Conservation (phyloP, 2,888 invertebrate genomes). For the Chrysotoxum bicinctum region DNA sequence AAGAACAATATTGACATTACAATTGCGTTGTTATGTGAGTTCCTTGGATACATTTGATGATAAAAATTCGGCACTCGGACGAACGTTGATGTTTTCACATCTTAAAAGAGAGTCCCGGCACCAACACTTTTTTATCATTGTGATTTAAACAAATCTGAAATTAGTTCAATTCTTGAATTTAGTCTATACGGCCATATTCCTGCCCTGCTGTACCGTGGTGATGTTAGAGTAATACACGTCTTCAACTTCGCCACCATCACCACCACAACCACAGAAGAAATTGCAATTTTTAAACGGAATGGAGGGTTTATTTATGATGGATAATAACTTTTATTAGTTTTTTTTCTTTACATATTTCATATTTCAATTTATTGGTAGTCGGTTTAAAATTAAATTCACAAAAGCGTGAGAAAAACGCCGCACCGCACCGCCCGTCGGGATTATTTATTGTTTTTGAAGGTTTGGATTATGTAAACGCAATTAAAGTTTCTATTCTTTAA, state of each 20-base stretch:
- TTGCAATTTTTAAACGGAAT: constrained; percentile 55
- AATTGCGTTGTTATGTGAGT: too few species aligned
- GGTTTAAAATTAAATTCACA: background rate
- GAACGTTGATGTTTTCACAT: too few species aligned
- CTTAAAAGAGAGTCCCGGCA: too few species aligned
- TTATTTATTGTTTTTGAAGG: background rate
- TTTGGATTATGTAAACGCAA: background rate
- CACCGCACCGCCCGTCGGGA: background rate
- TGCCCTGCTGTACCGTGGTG: background rate
- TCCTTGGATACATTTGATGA: too few species aligned
- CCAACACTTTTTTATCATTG: too few species aligned
- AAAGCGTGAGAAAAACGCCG: background rate
- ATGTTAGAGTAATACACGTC: constrained; percentile 52
- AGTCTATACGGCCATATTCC: background rate
- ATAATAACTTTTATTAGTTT: background rate
- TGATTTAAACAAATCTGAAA: too few species aligned
- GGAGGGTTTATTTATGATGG: constrained; percentile 46
- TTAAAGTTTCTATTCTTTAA: background rate
- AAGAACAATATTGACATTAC: too few species aligned
- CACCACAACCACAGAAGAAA: constrained; percentile 55
- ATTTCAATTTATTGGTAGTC: background rate
- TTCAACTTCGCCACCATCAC: background rate
- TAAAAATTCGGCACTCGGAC: too few species aligned
- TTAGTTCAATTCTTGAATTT: background rate
- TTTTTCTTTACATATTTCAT: background rate